These are phyloP conservation scores for Drosophila auraria DNA, from an alignment of 1,140 invertebrate species.

Conservation along the genomic window DNA sequence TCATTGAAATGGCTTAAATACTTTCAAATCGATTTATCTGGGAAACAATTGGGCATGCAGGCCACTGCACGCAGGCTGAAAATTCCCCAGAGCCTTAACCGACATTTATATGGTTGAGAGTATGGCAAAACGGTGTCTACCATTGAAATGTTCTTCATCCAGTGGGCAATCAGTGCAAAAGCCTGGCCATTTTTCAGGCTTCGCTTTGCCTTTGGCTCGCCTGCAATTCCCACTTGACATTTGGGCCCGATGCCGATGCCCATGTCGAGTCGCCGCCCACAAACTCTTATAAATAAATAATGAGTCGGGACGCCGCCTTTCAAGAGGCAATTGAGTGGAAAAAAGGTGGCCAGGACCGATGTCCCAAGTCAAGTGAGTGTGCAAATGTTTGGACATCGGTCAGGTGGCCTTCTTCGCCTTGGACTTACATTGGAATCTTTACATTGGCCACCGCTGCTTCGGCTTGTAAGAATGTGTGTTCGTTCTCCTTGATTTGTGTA, in stretches of 20 bases:
- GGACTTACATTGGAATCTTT: neutral
- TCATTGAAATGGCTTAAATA: neutral
- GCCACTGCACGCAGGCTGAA: neutral
- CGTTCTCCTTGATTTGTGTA: constrained; percentile 48
- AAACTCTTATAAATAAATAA: constrained; percentile 66
- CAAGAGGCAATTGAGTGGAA: constrained; percentile 65
- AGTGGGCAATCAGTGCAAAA: constrained; percentile 5
- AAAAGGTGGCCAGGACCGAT: constrained; percentile 55
- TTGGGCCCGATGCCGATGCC: neutral
- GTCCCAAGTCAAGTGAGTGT: constrained; percentile 43
- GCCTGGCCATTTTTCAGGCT: constrained; percentile 17
- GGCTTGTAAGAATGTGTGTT: constrained; percentile 21
- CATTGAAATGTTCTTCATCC: neutral
- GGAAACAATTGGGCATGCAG: neutral
- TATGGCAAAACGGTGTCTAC: too few relatives aligned
- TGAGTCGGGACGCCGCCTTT: constrained; percentile 46
- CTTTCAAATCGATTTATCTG: neutral
- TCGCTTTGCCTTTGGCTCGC: neutral
- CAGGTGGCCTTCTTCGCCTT: constrained; percentile 29
- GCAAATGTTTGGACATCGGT: constrained; percentile 62
- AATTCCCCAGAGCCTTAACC: neutral
- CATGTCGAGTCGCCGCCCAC: constrained; percentile 8
- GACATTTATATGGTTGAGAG: neutral
- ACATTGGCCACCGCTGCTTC: neutral
- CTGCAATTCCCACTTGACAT: constrained; percentile 35